Evolutionary conservation across 2,113 vertebrate genomes (phyloP).

Genomic region (Leucopsar rothschildi): DNA sequence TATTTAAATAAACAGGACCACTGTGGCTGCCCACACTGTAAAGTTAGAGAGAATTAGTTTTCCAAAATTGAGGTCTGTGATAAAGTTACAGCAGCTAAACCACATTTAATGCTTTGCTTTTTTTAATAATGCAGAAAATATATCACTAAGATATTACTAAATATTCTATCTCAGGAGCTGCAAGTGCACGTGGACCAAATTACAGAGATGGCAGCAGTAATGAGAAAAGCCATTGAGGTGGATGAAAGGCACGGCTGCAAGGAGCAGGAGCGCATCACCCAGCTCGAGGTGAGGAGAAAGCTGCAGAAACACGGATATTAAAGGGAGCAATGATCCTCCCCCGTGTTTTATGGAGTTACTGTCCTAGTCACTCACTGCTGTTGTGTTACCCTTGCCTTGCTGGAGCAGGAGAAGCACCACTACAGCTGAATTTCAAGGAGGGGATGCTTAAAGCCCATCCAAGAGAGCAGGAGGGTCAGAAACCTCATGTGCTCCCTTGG

Average conservation of each 20-base stretch:
- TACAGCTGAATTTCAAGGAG: neutral
- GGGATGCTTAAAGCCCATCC: neutral
- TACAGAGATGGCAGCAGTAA: conserved; percentile 96
- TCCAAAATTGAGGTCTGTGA: neutral
- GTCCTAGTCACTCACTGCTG: neutral
- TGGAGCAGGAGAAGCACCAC: neutral
- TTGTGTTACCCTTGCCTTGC: neutral
- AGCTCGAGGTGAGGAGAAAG: conserved; percentile 82
- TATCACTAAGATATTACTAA: neutral
- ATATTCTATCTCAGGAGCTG: conserved; percentile 70
- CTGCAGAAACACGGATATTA: neutral
- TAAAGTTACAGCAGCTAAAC: neutral
- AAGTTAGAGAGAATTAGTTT: neutral
- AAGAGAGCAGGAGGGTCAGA: neutral
- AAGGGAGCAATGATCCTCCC: neutral
- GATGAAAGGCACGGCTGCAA: conserved; percentile 87
- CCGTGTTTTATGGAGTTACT: neutral
- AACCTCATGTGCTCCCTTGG: neutral
- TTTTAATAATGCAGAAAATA: neutral
- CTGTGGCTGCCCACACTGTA: neutral
- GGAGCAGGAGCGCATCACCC: conserved; percentile 91
- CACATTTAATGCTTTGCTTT: neutral
- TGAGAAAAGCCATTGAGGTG: conserved; percentile 94
- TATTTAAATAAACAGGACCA: neutral
- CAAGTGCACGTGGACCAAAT: conserved; percentile 95